Percentiles rank a stretch among this genome's conserved stretches.
phyloP scores from a whole-genome alignment of 2,113 vertebrate genomes.

The Columbina picui region DNA sequence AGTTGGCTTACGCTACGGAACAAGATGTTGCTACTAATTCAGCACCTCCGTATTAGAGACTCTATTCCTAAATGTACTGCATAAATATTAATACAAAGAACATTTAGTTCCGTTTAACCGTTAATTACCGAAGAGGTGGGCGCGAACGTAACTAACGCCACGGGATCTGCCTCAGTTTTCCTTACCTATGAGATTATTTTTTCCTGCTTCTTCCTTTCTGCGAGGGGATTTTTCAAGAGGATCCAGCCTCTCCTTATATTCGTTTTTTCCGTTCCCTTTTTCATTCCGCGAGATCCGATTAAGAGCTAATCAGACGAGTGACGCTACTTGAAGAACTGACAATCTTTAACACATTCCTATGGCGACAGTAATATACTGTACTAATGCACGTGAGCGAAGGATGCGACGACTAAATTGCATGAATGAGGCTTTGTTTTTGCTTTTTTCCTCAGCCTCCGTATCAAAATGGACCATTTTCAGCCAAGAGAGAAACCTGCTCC shows the following conservation, averaged over 20 bases:
- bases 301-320: conserved; percentile 75
- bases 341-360: conserved; percentile 84
- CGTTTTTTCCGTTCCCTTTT: conserved; percentile 71
- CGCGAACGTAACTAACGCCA: conserved; percentile 18
- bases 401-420: conserved; percentile 74
- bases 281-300: conserved; percentile 74
- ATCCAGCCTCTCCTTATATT: conserved; percentile 85
- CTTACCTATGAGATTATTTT: conserved; percentile 22
- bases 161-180: conserved; percentile 1
- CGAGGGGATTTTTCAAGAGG: conserved; percentile 73
- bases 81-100: conserved; percentile 73
- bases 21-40: conserved; percentile 59
- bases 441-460: conserved; percentile 57
- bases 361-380: conserved; percentile 99
- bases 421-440: conserved; percentile 58
- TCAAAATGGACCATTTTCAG: conserved; percentile 43
- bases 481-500: conserved; percentile 29
- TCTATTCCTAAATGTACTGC: conserved; percentile 75
- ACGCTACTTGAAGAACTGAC: conserved; percentile 80
- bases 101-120: conserved; percentile 35
- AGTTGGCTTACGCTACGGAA: conserved; percentile 59
- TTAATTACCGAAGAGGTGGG: conserved; percentile 59
- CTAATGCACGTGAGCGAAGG: conserved; percentile 85
- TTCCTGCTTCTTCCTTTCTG: conserved; percentile 34
- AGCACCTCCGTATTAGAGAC: conserved; percentile 69